Evolutionary conservation across 2,888 invertebrate species (phyloP).

Genomic region (Trachelus iudaicus): DNA sequence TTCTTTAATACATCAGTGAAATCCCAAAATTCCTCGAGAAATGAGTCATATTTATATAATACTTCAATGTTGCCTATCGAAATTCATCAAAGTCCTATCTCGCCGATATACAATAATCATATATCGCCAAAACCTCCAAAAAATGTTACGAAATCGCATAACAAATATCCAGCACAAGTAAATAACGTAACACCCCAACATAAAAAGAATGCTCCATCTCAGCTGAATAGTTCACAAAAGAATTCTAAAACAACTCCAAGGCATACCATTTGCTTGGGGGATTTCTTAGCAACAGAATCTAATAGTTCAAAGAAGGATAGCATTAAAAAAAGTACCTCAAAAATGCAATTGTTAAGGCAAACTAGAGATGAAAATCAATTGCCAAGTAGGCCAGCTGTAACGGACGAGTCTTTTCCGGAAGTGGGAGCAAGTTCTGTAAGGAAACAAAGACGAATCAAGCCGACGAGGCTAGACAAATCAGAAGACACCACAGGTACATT

Average conservation of each 20-base stretch:
- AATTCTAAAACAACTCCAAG: slow-evolving; percentile 30
- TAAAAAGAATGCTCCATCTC: slow-evolving; percentile 21
- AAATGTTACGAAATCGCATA: slow-evolving; percentile 19
- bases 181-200: slow-evolving; percentile 19
- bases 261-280: slow-evolving; percentile 39
- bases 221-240: slow-evolving; percentile 32
- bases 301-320: slow-evolving; percentile 30
- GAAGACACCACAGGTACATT: slow-evolving; percentile 38
- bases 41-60: slow-evolving; percentile 18
- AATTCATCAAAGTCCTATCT: slow-evolving; percentile 31
- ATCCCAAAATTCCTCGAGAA: slow-evolving; percentile 24
- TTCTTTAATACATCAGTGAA: slow-evolving; percentile 27
- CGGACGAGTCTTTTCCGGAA: slow-evolving; percentile 29
- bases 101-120: slow-evolving; percentile 32
- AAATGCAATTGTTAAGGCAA: slow-evolving; percentile 13
- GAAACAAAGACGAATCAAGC: slow-evolving; percentile 46
- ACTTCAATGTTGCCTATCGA: slow-evolving; percentile 15
- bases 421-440: slow-evolving; percentile 27
- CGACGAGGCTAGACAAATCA: slow-evolving; percentile 43
- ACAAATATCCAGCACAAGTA: slow-evolving; percentile 15
- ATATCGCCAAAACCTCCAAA: slow-evolving; percentile 16
- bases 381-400: slow-evolving; percentile 2
- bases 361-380: slow-evolving; percentile 7
- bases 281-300: slow-evolving; percentile 41
- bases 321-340: slow-evolving; percentile 27